Evolutionary conservation across 2,888 invertebrate genomes (phyloP).

Genomic region (Meiosimyza platycephala): DNA sequence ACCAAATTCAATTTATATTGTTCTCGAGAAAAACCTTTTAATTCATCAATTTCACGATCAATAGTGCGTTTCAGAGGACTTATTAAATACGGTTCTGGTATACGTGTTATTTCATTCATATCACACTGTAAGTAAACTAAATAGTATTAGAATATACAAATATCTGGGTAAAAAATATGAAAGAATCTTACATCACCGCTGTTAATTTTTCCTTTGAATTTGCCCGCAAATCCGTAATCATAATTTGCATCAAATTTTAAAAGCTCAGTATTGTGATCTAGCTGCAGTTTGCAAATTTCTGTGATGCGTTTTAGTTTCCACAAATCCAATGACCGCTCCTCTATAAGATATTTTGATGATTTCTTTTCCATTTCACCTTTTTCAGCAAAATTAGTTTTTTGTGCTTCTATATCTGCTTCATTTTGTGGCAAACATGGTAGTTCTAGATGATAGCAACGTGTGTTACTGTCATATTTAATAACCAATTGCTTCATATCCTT

Average conservation of each 20-base stretch:
- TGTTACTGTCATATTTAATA: conserved; percentile 53
- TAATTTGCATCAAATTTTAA: conserved; percentile 53
- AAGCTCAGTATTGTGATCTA: conserved; percentile 52
- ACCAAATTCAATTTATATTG: conserved; percentile 64
- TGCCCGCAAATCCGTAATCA: conserved; percentile 59
- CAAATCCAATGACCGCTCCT: conserved; percentile 44
- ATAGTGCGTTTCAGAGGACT: conserved; percentile 59
- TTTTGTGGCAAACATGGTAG: conserved; percentile 55
- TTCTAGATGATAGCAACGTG: conserved; percentile 47
- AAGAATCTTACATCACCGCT: conserved; percentile 47
- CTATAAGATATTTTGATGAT: conserved; percentile 41
- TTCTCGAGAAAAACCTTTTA: conserved; percentile 59
- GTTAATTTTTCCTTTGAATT: conserved; percentile 50
- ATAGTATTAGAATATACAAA: not conserved
- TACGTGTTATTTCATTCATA: conserved; percentile 50
- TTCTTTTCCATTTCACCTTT: conserved; percentile 48
- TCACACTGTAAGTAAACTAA: conserved; percentile 44
- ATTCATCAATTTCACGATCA: conserved; percentile 59
- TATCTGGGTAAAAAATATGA: not conserved
- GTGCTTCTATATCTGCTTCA: conserved; percentile 40
- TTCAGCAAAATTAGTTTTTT: conserved; percentile 38
- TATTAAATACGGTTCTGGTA: conserved; percentile 54
- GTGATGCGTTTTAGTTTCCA: conserved; percentile 60
- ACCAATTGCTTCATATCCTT: conserved; percentile 58
- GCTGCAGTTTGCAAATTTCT: conserved; percentile 58